Evolutionary conservation across 2,113 vertebrate genomes (phyloP).

Genomic region (Neomonachus schauinslandi): DNA sequence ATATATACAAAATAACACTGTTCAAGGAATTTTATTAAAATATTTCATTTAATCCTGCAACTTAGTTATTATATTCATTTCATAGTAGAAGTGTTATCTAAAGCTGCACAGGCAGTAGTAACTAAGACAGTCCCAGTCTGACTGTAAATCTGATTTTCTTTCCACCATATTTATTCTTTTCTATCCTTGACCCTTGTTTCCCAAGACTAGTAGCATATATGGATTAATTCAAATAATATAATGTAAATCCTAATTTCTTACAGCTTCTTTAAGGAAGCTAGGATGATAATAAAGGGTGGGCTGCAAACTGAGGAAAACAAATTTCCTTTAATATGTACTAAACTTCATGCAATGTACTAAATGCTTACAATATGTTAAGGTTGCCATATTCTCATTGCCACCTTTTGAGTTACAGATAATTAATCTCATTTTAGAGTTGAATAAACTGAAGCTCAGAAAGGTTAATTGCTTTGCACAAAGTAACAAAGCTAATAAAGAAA

Average conservation of each 20-base stretch:
- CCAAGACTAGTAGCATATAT: not conserved
- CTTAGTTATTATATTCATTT: not conserved
- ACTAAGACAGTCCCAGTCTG: not conserved
- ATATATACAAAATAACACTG: not conserved
- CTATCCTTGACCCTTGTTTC: not conserved
- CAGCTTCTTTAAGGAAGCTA: not conserved
- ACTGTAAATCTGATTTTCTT: not conserved
- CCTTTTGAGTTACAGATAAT: conserved; percentile 59
- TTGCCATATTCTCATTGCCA: conserved; percentile 7
- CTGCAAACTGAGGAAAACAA: not conserved
- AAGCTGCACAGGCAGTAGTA: not conserved
- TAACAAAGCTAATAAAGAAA: conserved; percentile 63
- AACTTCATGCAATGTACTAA: not conserved
- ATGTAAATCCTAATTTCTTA: not conserved
- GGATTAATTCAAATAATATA: not conserved
- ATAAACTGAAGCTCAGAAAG: conserved; percentile 66
- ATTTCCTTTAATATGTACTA: not conserved
- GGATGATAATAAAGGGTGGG: not conserved
- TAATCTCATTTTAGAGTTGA: conserved; percentile 69
- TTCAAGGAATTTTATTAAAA: not conserved
- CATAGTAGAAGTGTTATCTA: not conserved
- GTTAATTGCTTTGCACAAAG: conserved; percentile 65
- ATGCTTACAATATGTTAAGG: not conserved
- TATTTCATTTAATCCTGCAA: not conserved
- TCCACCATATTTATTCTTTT: not conserved